Percentiles rank a stretch among this genome's conserved stretches.
phyloP scores from a whole-genome alignment of 2,113 vertebrate species.

The Machaerirhynchus nigripectus region DNA sequence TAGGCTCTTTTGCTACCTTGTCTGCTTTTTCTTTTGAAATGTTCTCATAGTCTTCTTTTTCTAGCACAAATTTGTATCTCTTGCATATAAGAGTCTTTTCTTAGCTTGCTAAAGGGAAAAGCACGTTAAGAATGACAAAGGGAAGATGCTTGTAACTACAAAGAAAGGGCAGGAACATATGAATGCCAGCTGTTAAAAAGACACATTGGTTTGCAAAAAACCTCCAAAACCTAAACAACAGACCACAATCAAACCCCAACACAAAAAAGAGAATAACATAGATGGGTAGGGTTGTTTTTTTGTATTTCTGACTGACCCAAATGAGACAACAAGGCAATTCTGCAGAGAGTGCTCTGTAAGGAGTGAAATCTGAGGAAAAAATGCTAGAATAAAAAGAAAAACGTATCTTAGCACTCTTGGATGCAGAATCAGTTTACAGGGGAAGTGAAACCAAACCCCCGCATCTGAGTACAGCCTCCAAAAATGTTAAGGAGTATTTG shows the following conservation, averaged over 20 bases:
- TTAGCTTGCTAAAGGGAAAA: background rate
- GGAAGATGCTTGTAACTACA: background rate
- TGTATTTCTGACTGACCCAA: background rate
- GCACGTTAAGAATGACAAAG: background rate
- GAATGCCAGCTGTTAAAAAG: background rate
- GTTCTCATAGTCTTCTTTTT: background rate
- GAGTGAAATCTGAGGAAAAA: background rate
- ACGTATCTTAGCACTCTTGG: background rate
- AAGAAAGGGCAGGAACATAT: background rate
- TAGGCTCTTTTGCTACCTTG: background rate
- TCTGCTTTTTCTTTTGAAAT: background rate
- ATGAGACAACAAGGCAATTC: background rate
- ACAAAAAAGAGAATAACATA: background rate
- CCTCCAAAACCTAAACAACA: background rate
- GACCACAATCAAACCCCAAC: background rate
- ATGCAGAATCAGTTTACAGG: background rate
- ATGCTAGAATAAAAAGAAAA: background rate
- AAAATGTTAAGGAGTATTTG: conserved; percentile 4
- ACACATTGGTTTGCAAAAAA: background rate
- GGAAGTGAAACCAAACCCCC: background rate
- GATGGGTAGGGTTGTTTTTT: background rate
- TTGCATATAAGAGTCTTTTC: background rate
- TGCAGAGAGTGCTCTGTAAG: background rate
- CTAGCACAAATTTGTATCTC: background rate
- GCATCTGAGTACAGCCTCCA: background rate